Evolutionary conservation across 2,113 vertebrate species (phyloP).

Genomic region (Pluvianellus socialis): DNA sequence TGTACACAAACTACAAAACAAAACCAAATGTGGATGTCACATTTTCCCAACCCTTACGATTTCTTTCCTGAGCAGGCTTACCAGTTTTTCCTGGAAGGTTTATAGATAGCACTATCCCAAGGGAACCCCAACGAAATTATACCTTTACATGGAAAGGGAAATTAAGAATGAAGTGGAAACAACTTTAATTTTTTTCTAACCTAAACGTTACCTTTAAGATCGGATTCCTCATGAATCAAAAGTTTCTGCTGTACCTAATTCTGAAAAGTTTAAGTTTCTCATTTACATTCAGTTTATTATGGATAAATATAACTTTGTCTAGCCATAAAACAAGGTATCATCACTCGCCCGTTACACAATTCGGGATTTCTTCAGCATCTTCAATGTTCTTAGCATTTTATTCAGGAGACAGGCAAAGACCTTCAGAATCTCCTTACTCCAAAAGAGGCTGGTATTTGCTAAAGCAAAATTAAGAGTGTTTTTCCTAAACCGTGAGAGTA

Average conservation of each 20-base stretch:
- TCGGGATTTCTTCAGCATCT: background rate
- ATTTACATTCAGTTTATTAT: background rate
- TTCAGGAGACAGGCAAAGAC: background rate
- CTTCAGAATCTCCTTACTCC: background rate
- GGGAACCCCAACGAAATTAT: slow-evolving; percentile 50
- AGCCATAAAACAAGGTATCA: background rate
- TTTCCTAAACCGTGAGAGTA: background rate
- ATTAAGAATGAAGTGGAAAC: slow-evolving; percentile 1
- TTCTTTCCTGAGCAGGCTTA: slow-evolving; percentile 47
- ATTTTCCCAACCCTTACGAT: background rate
- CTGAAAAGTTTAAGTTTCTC: background rate
- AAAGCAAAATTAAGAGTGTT: background rate
- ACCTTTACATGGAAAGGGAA: background rate
- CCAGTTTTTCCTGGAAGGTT: slow-evolving; percentile 51
- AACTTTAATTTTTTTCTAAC: background rate
- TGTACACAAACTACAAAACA: slow-evolving; percentile 13
- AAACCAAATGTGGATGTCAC: slow-evolving; percentile 40
- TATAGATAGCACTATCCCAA: slow-evolving; percentile 38
- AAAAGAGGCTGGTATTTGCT: background rate
- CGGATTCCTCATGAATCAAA: background rate
- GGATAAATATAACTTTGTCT: background rate
- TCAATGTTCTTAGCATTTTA: background rate
- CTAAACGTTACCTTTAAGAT: background rate
- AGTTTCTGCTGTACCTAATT: background rate
- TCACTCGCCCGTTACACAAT: background rate